Conservation (phyloP, 1,140 invertebrate genomes). For the Elymnias hypermnestra region DNA sequence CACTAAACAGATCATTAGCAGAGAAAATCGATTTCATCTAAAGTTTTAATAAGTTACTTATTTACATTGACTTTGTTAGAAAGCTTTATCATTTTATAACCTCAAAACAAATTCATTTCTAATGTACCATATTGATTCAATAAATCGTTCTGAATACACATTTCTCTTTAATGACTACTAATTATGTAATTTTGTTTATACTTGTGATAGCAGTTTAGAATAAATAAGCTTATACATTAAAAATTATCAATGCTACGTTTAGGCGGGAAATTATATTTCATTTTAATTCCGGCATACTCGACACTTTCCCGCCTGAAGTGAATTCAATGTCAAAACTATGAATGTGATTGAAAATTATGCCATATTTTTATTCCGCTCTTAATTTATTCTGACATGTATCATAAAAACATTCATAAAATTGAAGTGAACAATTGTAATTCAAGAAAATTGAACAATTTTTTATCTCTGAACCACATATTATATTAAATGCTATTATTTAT, state of each 20-base stretch:
- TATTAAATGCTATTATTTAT: too few species aligned
- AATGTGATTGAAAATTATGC: too few species aligned
- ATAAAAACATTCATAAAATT: too few species aligned
- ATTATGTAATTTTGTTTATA: not conserved
- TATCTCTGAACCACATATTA: not conserved
- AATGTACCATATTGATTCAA: not conserved
- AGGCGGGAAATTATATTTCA: slow-evolving; percentile 32
- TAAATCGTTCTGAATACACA: too few species aligned
- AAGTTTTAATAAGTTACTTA: not conserved
- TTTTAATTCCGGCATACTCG: not conserved
- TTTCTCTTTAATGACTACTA: not conserved
- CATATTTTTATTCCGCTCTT: too few species aligned
- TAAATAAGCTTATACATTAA: not conserved
- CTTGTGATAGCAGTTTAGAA: not conserved
- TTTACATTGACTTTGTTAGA: not conserved
- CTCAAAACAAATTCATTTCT: slow-evolving; percentile 5
- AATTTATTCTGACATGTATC: too few species aligned
- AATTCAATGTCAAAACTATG: too few species aligned
- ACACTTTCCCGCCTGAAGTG: too few species aligned
- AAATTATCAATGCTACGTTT: not conserved
- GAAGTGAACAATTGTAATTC: too few species aligned
- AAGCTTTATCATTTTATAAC: slow-evolving; percentile 5
- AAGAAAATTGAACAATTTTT: too few species aligned
- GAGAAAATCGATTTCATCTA: too few species aligned
- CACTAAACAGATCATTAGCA: too few species aligned